phyloP scores from a whole-genome alignment of 2,888 invertebrate genomes.

The Volucella zonaria region DNA sequence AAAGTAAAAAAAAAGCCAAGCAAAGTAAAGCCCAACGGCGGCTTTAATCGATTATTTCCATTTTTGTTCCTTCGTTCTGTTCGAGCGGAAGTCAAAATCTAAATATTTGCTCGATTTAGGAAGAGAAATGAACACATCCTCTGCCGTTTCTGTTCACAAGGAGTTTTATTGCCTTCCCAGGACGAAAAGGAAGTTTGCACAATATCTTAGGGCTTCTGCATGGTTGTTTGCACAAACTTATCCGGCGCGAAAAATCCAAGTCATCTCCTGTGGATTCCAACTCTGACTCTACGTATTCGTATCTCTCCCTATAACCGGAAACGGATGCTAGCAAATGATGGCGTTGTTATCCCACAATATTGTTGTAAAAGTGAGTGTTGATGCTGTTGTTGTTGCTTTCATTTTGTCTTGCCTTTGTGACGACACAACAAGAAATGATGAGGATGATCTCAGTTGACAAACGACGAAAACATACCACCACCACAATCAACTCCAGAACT shows the following conservation, averaged over 20 bases:
- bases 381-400: too few relatives aligned
- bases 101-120: constrained; percentile 73
- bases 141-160: constrained; percentile 44
- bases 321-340: constrained; percentile 67
- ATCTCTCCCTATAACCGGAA: constrained; percentile 62
- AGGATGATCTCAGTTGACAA: constrained; percentile 49
- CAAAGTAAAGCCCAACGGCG: constrained; percentile 35
- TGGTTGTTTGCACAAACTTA: constrained; percentile 68
- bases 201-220: constrained; percentile 67
- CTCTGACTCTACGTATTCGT: constrained; percentile 27
- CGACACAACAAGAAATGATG: constrained; percentile 21
- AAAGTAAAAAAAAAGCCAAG: background rate
- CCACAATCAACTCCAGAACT: constrained; percentile 1
- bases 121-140: constrained; percentile 71
- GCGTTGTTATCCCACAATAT: constrained; percentile 27
- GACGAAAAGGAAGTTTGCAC: constrained; percentile 68
- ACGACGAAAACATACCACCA: constrained; percentile 26
- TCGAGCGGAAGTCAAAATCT: constrained; percentile 67
- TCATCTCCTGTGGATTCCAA: constrained; percentile 63
- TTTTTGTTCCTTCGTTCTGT: constrained; percentile 29
- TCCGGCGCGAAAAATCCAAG: constrained; percentile 44
- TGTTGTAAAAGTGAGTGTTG: constrained; percentile 16
- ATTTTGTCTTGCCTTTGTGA: background rate
- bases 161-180: constrained; percentile 68
- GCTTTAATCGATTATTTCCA: constrained; percentile 55